Evolutionary conservation across 2,888 invertebrate genomes (phyloP), one percentile per base, ranked within the genome.

Genomic region (Caenorhabditis zanzibari): DNA sequence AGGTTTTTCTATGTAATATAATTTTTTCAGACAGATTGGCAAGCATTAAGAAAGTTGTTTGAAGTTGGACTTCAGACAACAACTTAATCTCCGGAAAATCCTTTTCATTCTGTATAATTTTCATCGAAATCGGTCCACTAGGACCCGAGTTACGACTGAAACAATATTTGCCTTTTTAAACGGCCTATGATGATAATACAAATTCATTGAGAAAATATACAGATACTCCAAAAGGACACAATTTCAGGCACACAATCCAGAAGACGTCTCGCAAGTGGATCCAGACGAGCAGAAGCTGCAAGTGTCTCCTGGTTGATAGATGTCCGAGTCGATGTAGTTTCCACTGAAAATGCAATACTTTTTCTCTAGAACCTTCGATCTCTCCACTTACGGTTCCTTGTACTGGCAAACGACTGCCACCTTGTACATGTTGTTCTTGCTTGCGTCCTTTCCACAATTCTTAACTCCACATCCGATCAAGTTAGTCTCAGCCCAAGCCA

Each of bases 361-460:
- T 6, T 10, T 22, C 19, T 52, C 24, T 2, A 14, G 24, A 22
- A 10, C 12, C 12, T 38, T 12, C 38, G 2, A 2, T 38, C 38
- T 10, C 4, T 32, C 32, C 4, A 59, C 71, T 71, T 22, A 71
- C 71, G 10, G 24, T 1, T 24, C 0, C 24, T 71, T 73, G 73
- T 84, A 84, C 26, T 81, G 84, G 22, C 84, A 84, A 12, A 81
- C 77, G 19, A 81, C 76, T 1, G 66, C 58, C 14, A 81, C 68
- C 7, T 58, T 61, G 49, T 81, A 59, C 32, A 72, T 72, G 61
- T 72, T 68, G 22, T 10, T 5, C 3, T 2, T 61, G 1, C 16
- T 19, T 12, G 61, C 16, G n/a, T 59, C 68, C 44, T 52, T 72
- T n/a, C 71, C 61, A 47, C 84, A 84, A 14, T 41, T 68, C 12